Evolutionary conservation across 2,797 vertebrate genomes (phyloP).

Genomic region (Trichosurus vulpecula): DNA sequence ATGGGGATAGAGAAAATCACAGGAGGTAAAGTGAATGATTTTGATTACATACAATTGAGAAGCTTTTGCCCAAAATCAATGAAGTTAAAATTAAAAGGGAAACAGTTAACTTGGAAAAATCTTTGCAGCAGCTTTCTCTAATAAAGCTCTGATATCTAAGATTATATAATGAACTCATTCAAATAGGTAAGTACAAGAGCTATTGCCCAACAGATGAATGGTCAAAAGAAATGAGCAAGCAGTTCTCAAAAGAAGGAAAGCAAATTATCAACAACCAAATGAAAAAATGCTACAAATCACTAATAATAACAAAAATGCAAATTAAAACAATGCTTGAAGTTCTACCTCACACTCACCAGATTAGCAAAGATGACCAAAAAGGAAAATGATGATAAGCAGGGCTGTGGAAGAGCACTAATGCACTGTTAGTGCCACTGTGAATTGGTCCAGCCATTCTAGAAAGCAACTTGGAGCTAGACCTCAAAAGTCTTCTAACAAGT

Average conservation of each 20-base stretch:
- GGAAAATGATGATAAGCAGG: neutral
- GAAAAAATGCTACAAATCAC: neutral
- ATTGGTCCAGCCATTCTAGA: neutral
- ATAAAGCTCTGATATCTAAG: neutral
- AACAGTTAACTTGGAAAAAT: neutral
- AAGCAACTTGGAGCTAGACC: neutral
- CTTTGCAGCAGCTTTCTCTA: neutral
- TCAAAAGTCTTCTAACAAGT: neutral
- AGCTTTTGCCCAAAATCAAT: neutral
- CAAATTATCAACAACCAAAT: neutral
- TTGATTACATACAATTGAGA: neutral
- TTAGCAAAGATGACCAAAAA: neutral
- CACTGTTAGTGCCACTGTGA: neutral
- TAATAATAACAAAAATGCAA: neutral
- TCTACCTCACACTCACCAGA: neutral
- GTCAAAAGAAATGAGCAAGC: neutral
- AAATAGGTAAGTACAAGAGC: neutral
- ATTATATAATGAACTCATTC: neutral
- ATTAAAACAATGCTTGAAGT: neutral
- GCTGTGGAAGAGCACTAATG: neutral
- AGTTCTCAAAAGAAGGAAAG: neutral
- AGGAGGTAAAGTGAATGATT: neutral
- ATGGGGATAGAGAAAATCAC: neutral
- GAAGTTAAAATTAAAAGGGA: neutral
- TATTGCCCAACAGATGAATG: neutral